phyloP scores from a whole-genome alignment of 2,797 vertebrate genomes.

The Tympanoctomys barrerae region DNA sequence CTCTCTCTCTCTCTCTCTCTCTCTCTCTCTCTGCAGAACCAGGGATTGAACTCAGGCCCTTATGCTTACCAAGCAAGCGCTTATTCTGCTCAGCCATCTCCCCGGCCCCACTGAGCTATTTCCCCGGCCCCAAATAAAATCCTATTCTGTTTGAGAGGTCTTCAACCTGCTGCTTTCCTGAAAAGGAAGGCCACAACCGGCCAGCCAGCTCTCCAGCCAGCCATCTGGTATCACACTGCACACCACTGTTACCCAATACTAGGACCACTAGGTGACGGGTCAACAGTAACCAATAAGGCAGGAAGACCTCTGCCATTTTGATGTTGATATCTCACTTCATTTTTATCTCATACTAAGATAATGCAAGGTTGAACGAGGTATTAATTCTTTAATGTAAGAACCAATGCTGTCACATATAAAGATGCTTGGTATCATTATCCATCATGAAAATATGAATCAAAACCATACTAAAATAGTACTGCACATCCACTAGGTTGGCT shows the following conservation, averaged over 20 bases:
- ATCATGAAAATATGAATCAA: not conserved
- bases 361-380: not conserved
- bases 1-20: too few relatives aligned
- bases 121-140: too few relatives aligned
- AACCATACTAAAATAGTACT: not conserved
- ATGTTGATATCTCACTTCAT: not conserved
- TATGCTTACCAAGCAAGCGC: too few relatives aligned
- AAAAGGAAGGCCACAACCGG: not conserved
- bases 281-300: not conserved
- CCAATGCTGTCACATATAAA: not conserved
- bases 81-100: too few relatives aligned
- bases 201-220: not conserved
- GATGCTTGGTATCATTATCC: not conserved
- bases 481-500: not conserved
- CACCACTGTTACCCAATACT: not conserved
- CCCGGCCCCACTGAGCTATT: too few relatives aligned
- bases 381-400: not conserved
- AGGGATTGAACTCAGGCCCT: too few relatives aligned
- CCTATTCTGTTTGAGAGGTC: not conserved
- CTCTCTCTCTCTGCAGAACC: too few relatives aligned
- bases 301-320: not conserved
- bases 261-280: not conserved
- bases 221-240: not conserved
- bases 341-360: not conserved
- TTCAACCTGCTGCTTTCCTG: not conserved